phyloP scores from a whole-genome alignment of 2,797 vertebrate genomes.

The Coranthus polyacanthus region DNA sequence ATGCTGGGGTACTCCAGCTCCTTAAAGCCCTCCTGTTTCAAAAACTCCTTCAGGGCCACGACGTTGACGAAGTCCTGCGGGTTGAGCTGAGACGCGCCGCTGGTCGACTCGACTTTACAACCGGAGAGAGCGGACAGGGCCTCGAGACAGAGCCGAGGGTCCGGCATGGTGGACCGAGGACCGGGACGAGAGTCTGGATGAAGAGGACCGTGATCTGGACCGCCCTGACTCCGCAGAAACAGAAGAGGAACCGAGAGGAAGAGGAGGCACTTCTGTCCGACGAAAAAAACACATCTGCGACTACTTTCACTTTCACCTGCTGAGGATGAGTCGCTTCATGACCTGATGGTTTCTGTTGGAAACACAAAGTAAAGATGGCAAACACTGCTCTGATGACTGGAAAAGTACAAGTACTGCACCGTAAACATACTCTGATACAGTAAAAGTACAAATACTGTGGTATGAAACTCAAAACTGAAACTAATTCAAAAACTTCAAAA shows the following conservation, averaged over 20 bases:
- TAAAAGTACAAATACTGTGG: no score
- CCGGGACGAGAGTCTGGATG: fast-evolving
- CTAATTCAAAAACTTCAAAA: no score
- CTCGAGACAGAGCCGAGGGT: conserved; percentile 50
- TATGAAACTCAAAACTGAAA: no score
- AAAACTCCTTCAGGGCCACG: conserved; percentile 64
- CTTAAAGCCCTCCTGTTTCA: conserved; percentile 58
- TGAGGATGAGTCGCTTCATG: not conserved
- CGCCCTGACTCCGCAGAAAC: not conserved
- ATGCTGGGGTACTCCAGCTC: conserved; percentile 68
- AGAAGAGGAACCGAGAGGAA: fast-evolving
- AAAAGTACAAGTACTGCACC: no score
- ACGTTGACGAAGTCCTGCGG: conserved; percentile 75
- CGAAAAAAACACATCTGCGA: not conserved
- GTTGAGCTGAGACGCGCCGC: conserved; percentile 19
- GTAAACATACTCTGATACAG: no score
- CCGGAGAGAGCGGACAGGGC: conserved; percentile 68
- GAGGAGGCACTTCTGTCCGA: no score
- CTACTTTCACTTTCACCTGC: conserved; percentile 51
- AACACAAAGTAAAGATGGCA: not conserved
- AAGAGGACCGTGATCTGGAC: not conserved
- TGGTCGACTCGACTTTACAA: conserved; percentile 33
- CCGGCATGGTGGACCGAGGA: conserved; percentile 41
- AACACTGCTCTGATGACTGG: not conserved
- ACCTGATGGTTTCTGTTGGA: not conserved